A percentile compares a stretch with the other conserved stretches of the same genome.
Conservation (phyloP, 2,888 invertebrate genomes). For the Beris chalybata region DNA sequence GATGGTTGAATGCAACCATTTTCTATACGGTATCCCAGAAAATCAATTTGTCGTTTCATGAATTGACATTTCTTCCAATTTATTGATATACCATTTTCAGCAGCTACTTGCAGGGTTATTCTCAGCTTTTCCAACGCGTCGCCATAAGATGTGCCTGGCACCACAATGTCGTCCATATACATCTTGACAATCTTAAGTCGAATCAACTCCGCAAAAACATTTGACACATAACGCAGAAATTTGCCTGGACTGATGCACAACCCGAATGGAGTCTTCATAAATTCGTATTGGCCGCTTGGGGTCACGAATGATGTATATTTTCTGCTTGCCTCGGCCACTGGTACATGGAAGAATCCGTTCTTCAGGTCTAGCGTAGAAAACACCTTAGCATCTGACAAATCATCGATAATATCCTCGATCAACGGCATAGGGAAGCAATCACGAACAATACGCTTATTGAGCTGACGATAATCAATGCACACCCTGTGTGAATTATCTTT, state of each 20-base stretch:
- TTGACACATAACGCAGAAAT: too few species aligned
- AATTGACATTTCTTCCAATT: too few species aligned
- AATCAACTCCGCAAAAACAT: too few species aligned
- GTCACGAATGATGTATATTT: constrained; percentile 52
- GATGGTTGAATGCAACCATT: constrained; percentile 41
- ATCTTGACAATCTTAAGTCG: too few species aligned
- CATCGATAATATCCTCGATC: constrained; percentile 49
- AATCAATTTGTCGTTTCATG: constrained; percentile 38
- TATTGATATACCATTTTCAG: too few species aligned
- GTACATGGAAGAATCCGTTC: constrained; percentile 48
- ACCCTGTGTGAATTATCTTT: constrained; percentile 25
- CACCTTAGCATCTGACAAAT: constrained; percentile 38
- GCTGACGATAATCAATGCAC: constrained; percentile 49
- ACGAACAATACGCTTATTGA: constrained; percentile 47
- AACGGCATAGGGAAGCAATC: constrained; percentile 47
- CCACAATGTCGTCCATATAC: too few species aligned
- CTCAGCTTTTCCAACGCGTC: too few species aligned
- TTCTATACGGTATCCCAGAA: constrained; percentile 45
- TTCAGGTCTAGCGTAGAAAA: constrained; percentile 38
- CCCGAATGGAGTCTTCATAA: too few species aligned
- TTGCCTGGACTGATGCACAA: too few species aligned
- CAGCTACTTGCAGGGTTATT: too few species aligned
- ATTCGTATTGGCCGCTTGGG: constrained; percentile 50
- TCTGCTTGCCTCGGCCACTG: constrained; percentile 42
- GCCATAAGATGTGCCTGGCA: too few species aligned